Base-by-base conservation (phyloP, 2,888 invertebrate species). In the Parasteatoda lunata region DNA sequence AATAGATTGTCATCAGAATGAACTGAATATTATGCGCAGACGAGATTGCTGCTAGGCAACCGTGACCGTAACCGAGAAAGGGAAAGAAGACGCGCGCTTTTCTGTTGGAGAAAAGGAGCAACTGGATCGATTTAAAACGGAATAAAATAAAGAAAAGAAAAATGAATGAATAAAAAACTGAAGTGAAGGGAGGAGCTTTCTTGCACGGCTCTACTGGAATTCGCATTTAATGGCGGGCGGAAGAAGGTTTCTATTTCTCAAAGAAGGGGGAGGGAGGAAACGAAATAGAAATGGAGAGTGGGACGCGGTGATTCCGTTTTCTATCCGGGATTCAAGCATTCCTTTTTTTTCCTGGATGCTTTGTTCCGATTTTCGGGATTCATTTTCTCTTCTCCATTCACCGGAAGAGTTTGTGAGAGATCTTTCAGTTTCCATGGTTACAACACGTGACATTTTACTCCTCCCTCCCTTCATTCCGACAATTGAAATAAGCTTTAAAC, bases 21-120 rank as follows among this genome's bases (percentile, higher is more conserved):
- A 80, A 85, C 85, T 78, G 85, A 85, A 79, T 79, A 79, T 70
- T 77, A 54, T 65, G 77, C 77, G 70, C 59, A 65, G 66, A 77
- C 71, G 85, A 85, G 85, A 85, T 85, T 85, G 85, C 85, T 85
- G 80, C 85, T 85, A 85, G 85, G 85, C 85, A 85, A 85, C 85
- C 70, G 54, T 77, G 77, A 77, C 77, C 77, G 80, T 84, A 79
- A 75, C 69, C 49, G 79, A 75, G 59, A 48, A 48, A 59, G 30
- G 52, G 49, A 68, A 68, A 51, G 52, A 13, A 15, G 15, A 64
- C 70, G 59, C 54, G 64, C 15, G 15, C 66, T n/a, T 66, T 66
- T 30, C 59, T 59, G 9, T n/a, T 59, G 59, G n/a, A 9, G 77
- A 64, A 54, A 84, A 71, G 65, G 69, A 72, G 78, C 76, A 65